A percentile compares a stretch with the other conserved stretches of the same genome.
These are phyloP conservation scores for Oreochromis aureus DNA, from an alignment of 2,113 vertebrate genomes.

Conservation along the genomic window DNA sequence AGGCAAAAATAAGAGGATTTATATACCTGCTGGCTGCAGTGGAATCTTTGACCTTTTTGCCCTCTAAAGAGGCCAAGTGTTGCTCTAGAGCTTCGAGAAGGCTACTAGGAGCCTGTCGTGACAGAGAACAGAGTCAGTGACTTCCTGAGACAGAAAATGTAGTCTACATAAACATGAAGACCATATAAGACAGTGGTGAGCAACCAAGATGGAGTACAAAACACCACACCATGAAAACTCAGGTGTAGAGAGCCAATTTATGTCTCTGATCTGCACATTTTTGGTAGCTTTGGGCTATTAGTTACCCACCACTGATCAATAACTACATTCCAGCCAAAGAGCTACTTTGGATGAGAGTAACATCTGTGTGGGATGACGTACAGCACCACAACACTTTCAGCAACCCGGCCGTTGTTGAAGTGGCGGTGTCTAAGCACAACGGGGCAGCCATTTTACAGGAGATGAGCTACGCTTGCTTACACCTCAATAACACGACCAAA, in stretches of 20 bases:
- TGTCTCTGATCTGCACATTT: background rate
- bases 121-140: slow-evolving; percentile 38
- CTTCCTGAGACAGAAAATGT: background rate
- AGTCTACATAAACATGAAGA: slow-evolving; percentile 26
- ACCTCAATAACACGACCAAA: slow-evolving; percentile 24
- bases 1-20: background rate
- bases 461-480: slow-evolving; percentile 48
- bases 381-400: slow-evolving; percentile 51
- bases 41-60: slow-evolving; percentile 98
- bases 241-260: background rate
- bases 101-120: slow-evolving; percentile 88
- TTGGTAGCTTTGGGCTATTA: background rate
- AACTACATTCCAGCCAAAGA: slow-evolving; percentile 53
- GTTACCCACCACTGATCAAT: slow-evolving; percentile 57
- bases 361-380: slow-evolving; percentile 55
- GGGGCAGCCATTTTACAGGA: slow-evolving; percentile 47
- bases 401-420: slow-evolving; percentile 45
- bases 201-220: slow-evolving; percentile 17
- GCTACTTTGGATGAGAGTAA: slow-evolving; percentile 50
- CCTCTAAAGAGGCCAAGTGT: slow-evolving; percentile 96
- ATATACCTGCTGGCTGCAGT: slow-evolving; percentile 94
- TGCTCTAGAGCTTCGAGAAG: slow-evolving; percentile 98
- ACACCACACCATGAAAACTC: background rate
- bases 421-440: slow-evolving; percentile 47
- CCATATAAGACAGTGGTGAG: slow-evolving; percentile 54